Conservation (phyloP, 2,113 vertebrate species). For the Trematomus loennbergii region DNA sequence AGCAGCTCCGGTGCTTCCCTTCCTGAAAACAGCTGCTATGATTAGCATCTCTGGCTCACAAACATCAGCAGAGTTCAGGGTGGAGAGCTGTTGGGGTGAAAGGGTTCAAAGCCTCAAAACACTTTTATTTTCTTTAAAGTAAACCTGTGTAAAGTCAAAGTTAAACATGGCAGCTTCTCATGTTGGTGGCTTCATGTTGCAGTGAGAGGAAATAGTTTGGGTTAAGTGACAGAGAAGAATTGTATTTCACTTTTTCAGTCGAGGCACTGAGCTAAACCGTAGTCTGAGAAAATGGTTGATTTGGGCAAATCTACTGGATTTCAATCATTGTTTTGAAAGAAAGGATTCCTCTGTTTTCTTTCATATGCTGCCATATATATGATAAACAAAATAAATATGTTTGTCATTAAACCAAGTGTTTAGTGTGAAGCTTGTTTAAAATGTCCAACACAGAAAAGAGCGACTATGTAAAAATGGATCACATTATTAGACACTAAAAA, state of each 20-base stretch:
- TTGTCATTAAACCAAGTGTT: background rate
- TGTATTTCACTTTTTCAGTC: background rate
- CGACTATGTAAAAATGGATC: too few relatives aligned
- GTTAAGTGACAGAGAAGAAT: background rate
- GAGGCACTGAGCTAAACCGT: background rate
- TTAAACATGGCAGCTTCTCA: background rate
- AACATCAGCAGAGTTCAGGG: background rate
- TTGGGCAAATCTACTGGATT: background rate
- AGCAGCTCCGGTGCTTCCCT: slow-evolving; percentile 43
- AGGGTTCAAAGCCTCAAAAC: slow-evolving; percentile 9
- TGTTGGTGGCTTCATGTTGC: background rate
- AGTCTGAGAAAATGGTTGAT: background rate
- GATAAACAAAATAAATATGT: too few relatives aligned
- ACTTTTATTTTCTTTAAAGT: background rate
- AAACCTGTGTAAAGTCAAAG: background rate
- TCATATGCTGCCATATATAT: too few relatives aligned
- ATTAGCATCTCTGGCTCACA: slow-evolving; percentile 48
- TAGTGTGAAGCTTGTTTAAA: background rate
- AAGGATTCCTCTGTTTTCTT: too few relatives aligned
- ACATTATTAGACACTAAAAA: too few relatives aligned
- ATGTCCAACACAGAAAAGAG: background rate
- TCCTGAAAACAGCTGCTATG: slow-evolving; percentile 52
- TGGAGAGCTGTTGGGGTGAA: slow-evolving; percentile 11
- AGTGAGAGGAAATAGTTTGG: background rate
- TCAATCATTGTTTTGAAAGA: too few relatives aligned